Evolutionary conservation across 35 echinoderm and acorn worm genomes (phyloP).

Genomic region (Hemicentrotus pulcherrimus): DNA sequence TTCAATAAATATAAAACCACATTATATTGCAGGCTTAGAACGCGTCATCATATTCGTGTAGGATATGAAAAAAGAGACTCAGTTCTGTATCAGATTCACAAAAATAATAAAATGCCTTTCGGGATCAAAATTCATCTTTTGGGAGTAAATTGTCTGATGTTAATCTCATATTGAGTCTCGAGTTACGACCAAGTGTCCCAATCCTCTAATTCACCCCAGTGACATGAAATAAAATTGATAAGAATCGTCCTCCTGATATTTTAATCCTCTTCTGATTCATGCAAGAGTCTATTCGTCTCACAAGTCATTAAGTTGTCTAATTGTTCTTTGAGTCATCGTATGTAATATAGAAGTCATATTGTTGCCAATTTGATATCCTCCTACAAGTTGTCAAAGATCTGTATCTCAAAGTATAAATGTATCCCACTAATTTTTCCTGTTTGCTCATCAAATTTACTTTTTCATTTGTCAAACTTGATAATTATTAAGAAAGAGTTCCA

Average conservation of each 20-base stretch:
- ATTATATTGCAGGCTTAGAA: neutral
- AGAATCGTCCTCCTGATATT: neutral
- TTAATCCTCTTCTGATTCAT: neutral
- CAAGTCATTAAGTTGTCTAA: conserved; percentile 4
- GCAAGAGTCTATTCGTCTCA: neutral
- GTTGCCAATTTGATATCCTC: neutral
- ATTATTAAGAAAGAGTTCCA: neutral
- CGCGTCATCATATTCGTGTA: neutral
- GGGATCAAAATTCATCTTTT: conserved; percentile 1
- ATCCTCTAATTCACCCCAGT: neutral
- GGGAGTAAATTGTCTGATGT: neutral
- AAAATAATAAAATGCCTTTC: neutral
- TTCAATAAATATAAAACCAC: neutral
- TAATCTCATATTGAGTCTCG: neutral
- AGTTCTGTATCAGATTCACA: neutral
- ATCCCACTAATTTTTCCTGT: neutral
- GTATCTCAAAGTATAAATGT: neutral
- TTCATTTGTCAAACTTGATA: neutral
- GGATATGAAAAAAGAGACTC: neutral
- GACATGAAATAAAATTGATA: neutral
- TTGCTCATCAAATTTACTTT: neutral
- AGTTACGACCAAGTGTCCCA: neutral
- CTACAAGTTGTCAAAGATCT: neutral
- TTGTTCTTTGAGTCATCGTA: neutral
- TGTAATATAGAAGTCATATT: neutral